Evolutionary conservation across 2,888 invertebrate genomes (phyloP).

Genomic region (Apamea anceps): DNA sequence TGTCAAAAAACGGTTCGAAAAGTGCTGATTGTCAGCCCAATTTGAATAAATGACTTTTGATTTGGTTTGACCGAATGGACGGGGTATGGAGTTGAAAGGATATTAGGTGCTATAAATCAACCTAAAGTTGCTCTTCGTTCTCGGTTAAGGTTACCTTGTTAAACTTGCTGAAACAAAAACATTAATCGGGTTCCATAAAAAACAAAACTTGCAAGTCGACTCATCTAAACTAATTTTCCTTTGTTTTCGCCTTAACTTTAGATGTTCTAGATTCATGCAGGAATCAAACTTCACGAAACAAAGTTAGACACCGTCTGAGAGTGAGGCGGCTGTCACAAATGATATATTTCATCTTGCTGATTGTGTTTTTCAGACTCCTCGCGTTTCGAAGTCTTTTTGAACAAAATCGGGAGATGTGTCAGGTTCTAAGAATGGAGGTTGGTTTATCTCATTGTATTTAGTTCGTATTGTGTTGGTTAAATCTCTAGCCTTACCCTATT

Average conservation of each 20-base stretch:
- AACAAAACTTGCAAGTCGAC: slow-evolving; percentile 36
- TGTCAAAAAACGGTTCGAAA: too few relatives aligned
- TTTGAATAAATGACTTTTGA: too few relatives aligned
- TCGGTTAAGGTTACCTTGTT: slow-evolving; percentile 38
- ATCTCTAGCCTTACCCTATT: neutral
- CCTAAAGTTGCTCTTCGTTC: slow-evolving; percentile 1
- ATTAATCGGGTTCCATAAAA: slow-evolving; percentile 53
- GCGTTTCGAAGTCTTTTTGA: slow-evolving; percentile 7
- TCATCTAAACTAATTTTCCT: slow-evolving; percentile 45
- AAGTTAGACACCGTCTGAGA: slow-evolving; percentile 50
- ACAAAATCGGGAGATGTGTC: neutral
- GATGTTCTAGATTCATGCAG: slow-evolving; percentile 44
- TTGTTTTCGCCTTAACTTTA: slow-evolving; percentile 56
- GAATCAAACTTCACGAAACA: slow-evolving; percentile 53
- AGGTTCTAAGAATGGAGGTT: neutral
- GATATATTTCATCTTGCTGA: slow-evolving; percentile 39
- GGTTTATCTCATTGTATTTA: neutral
- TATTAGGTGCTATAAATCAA: slow-evolving; percentile 26
- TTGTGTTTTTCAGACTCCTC: slow-evolving; percentile 23
- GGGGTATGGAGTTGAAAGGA: neutral
- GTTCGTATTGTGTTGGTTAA: neutral
- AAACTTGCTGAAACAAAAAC: slow-evolving; percentile 47
- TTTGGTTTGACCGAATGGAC: too few relatives aligned
- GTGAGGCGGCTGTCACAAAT: slow-evolving; percentile 34
- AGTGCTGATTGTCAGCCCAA: too few relatives aligned